These are phyloP conservation scores for Melanotaenia parkinsoni DNA, from an alignment of 2,797 vertebrate species.

Conservation along the genomic window DNA sequence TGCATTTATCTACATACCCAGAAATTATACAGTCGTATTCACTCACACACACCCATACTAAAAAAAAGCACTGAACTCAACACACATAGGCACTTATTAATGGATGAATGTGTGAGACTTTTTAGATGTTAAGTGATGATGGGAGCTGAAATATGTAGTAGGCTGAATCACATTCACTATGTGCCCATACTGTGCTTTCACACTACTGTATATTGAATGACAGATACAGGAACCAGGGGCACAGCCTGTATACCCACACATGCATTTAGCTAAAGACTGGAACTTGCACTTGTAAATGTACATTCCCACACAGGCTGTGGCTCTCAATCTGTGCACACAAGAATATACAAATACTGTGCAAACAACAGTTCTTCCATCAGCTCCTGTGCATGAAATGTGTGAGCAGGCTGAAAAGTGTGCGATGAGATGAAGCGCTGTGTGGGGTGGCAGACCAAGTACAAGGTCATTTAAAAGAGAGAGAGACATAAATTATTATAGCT, in stretches of 20 bases:
- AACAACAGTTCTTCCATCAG: not conserved
- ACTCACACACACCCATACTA: not conserved
- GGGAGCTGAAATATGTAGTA: constrained; percentile 13
- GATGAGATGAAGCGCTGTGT: constrained; percentile 47
- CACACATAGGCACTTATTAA: constrained; percentile 1
- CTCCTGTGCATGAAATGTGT: constrained; percentile 15
- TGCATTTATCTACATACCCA: constrained; percentile 14
- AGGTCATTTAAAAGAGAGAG: constrained; percentile 65
- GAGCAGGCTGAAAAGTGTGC: constrained; percentile 41
- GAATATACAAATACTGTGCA: not conserved
- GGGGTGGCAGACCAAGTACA: constrained; percentile 43
- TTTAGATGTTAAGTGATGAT: constrained; percentile 26
- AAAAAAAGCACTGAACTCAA: constrained; percentile 12
- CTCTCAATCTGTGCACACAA: constrained; percentile 2
- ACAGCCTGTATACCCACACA: not conserved
- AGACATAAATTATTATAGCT: constrained; percentile 68
- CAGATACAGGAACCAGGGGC: not conserved
- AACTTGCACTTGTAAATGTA: not conserved
- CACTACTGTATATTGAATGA: constrained; percentile 16
- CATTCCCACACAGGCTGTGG: not conserved
- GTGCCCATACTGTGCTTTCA: constrained; percentile 17
- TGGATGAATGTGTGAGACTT: constrained; percentile 27
- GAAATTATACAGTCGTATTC: constrained; percentile 9
- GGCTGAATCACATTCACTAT: not conserved
- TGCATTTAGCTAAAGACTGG: constrained; percentile 7